Base-by-base conservation (phyloP, 2,888 invertebrate genomes). In the Caenorhabditis macrosperma region DNA sequence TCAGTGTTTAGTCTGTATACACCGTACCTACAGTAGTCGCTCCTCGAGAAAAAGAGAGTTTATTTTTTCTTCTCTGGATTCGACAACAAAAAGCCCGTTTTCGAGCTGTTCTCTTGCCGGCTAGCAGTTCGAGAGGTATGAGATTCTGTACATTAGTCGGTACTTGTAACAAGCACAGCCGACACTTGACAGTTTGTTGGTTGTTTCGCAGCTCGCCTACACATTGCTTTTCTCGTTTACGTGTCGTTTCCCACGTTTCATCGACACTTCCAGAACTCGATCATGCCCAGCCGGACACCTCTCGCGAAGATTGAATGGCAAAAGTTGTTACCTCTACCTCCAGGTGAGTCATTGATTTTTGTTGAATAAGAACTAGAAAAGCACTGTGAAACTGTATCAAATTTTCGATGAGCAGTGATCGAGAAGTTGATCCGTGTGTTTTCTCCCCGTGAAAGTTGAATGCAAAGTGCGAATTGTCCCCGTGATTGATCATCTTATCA, bases 131-230 rank as follows among this genome's bases (percentile, higher is more conserved):
- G 30, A 44, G 60, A 50, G 60, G 41, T 24, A 69, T 60, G 61
- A 61, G 44, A 69, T 61, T 35, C 52, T 30, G 26, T 52, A 28
- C 28, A 52, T 46, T 63, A 22, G 71, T 33, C 61, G 55, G 71
- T 63, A 71, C 71, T 71, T 71, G 61, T 71, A 71, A 41, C 15
- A 55, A 61, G 54, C 54, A 59, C 30, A 54, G 22, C 44, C 52
- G 60, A 61, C 71, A 71, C 71, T 71, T 61, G 61, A 71, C 46
- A 55, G 44, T 71, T 71, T 71, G 71, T 63, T 63, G 54, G 71
- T 41, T 63, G 61, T 46, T 71, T 71, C 69, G 52, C 71, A 68
- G 69, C 69, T 69, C 71, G 63, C 63, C 54, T 72, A 61, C 71
- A 72, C 54, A 72, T 46, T 48, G 24, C 68, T 22, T 57, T 52